phyloP scores from a whole-genome alignment of 2,888 invertebrate genomes.

The Branchipolynoe longqiensis region DNA sequence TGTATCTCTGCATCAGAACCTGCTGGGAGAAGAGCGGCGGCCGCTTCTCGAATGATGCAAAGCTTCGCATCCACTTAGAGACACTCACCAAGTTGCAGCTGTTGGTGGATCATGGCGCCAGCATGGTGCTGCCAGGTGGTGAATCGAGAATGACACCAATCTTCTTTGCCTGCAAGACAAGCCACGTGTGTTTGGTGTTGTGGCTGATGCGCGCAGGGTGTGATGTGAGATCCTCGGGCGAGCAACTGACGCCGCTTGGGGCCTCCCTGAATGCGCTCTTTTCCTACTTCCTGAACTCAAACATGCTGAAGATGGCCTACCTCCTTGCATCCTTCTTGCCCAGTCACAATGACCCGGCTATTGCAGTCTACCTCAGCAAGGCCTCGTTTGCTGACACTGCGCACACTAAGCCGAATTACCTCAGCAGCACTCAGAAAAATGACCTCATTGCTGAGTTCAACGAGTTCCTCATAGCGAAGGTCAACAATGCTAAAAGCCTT shows the following conservation, averaged over 20 bases:
- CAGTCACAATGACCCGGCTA: background rate
- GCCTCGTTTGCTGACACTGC: background rate
- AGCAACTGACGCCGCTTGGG: background rate
- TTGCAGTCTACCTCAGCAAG: background rate
- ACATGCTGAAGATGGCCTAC: background rate
- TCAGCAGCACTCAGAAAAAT: background rate
- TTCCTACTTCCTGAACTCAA: background rate
- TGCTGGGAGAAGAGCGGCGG: too few relatives aligned
- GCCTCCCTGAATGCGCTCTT: background rate
- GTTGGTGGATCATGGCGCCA: background rate
- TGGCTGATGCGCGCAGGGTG: background rate
- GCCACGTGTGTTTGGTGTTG: background rate
- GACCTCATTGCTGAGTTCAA: background rate
- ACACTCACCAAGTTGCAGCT: background rate
- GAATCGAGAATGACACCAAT: background rate
- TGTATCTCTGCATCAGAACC: background rate
- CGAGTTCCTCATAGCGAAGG: background rate
- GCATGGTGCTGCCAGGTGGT: background rate
- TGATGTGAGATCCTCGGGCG: background rate
- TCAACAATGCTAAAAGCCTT: background rate
- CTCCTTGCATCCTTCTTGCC: background rate
- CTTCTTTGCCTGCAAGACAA: background rate
- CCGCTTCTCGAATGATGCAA: too few relatives aligned
- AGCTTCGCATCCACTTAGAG: background rate
- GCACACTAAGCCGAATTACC: background rate